Evolutionary conservation across 2,888 invertebrate genomes (phyloP).

Genomic region (Dusona sp.): DNA sequence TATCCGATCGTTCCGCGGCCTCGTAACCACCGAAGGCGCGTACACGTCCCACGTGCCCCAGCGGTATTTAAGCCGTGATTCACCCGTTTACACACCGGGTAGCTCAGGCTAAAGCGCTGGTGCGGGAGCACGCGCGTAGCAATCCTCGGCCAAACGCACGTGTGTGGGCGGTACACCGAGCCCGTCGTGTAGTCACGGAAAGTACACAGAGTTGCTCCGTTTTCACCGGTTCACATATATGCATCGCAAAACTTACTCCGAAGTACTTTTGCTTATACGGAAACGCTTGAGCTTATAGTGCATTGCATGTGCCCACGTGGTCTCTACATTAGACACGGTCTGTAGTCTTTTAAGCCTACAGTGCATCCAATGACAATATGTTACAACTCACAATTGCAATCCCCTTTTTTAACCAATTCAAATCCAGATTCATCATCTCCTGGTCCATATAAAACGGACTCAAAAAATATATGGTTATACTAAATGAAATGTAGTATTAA

Average conservation of each 20-base stretch:
- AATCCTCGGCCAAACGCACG: conserved; percentile 13
- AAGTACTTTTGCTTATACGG: not conserved
- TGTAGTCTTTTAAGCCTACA: not conserved
- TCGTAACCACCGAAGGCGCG: conserved; percentile 43
- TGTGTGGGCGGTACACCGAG: conserved; percentile 34
- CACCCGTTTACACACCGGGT: conserved; percentile 77
- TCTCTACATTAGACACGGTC: not conserved
- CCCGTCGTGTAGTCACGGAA: conserved; percentile 11
- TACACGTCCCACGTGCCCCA: conserved; percentile 72
- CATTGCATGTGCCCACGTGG: not conserved
- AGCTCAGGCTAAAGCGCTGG: conserved; percentile 53
- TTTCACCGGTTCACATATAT: conserved; percentile 22
- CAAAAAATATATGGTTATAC: too few relatives aligned
- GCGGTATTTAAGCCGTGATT: conserved; percentile 75
- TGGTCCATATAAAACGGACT: not conserved
- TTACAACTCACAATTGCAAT: not conserved
- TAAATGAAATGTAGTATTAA: too few relatives aligned
- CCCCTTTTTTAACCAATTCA: not conserved
- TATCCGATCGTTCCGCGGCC: conserved; percentile 30
- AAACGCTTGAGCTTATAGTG: not conserved
- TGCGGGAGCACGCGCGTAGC: conserved; percentile 52
- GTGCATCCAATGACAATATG: not conserved
- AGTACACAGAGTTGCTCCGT: conserved; percentile 14
- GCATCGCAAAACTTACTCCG: not conserved
- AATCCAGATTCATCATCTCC: not conserved